Base-by-base conservation (phyloP, 2,888 invertebrate species). In the Agrotis clavis region DNA sequence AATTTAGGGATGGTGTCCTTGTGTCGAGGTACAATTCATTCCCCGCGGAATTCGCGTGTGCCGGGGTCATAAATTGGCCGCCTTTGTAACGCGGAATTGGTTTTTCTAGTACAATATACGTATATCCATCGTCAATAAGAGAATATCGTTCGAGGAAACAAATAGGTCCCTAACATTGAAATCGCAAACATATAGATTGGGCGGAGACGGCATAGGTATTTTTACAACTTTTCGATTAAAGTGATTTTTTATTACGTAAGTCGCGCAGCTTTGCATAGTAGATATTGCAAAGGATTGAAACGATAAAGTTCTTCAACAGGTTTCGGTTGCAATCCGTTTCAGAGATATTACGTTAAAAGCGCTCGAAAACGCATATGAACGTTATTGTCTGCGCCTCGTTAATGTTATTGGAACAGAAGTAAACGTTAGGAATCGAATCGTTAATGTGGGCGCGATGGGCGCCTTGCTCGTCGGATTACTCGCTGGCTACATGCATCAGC, bases 21-120 rank as follows among this genome's bases (percentile, higher is more conserved):
- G 65, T 67, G 73, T 81, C 16, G 81, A 76, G 57, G 71, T 72
- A 83, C 72, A 74, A 71, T 81, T 79, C 63, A 62, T 53, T 84
- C 79, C 82, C 82, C n/a, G 50, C 53, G 88, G 89, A 83, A 83
- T 86, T 88, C 83, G 85, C 89, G 87, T 89, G 90, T 88, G 87
- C 84, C 86, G 88, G 86, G 86, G 87, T 90, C 92, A 92, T 92
- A 92, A 93, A 94, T 94, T 93, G 93, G 88, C 88, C 80, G 88
- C 91, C 90, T 92, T 94, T 94, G 93, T 94, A 87, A 78, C 85
- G 71, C 87, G 91, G 88, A 92, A 94, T 94, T 94, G 93, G 91
- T 93, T 94, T 93, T 93, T 92, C 90, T 91, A 90, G 88, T 89
- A 89, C 90, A 87, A 89, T 87, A 87, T 88, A 88, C 87, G 84